Conservation (phyloP, 1,140 invertebrate genomes). For the Sarcophaga bullata region DNA sequence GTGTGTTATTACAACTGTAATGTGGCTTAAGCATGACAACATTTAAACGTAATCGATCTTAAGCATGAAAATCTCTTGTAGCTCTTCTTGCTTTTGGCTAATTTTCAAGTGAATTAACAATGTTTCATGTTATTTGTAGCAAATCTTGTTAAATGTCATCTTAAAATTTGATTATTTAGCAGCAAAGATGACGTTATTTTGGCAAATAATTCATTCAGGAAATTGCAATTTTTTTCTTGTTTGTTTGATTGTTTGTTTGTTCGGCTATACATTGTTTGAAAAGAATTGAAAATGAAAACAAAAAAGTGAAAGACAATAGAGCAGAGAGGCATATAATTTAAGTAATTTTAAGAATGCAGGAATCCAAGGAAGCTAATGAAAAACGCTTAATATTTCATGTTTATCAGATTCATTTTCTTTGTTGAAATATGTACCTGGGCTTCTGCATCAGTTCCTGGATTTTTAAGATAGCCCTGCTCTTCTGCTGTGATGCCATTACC, state of each 20-base stretch:
- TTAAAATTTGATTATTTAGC: background rate
- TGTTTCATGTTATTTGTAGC: background rate
- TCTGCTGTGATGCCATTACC: slow-evolving; percentile 76
- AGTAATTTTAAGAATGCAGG: too few relatives aligned
- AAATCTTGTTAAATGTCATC: slow-evolving; percentile 30
- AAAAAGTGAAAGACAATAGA: too few relatives aligned
- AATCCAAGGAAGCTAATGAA: background rate
- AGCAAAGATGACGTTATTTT: background rate
- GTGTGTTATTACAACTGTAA: background rate
- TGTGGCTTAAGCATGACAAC: slow-evolving; percentile 25
- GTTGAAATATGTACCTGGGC: slow-evolving; percentile 61
- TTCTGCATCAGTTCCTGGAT: slow-evolving; percentile 72
- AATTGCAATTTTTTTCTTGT: background rate
- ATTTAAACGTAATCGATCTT: slow-evolving; percentile 31
- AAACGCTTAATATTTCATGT: background rate
- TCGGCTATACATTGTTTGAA: too few relatives aligned
- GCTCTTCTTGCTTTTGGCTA: background rate
- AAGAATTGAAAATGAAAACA: too few relatives aligned
- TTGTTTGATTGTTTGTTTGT: background rate
- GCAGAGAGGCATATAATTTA: too few relatives aligned
- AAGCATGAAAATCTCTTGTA: background rate
- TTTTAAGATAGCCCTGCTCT: slow-evolving; percentile 76
- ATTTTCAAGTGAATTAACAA: background rate
- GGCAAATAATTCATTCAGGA: slow-evolving; percentile 22
- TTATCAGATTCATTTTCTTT: background rate